A percentile compares a stretch with the other conserved stretches of the same genome.
These are phyloP conservation scores for Serripes groenlandicus DNA, from an alignment of 2,888 invertebrate species.

Conservation along the genomic window DNA sequence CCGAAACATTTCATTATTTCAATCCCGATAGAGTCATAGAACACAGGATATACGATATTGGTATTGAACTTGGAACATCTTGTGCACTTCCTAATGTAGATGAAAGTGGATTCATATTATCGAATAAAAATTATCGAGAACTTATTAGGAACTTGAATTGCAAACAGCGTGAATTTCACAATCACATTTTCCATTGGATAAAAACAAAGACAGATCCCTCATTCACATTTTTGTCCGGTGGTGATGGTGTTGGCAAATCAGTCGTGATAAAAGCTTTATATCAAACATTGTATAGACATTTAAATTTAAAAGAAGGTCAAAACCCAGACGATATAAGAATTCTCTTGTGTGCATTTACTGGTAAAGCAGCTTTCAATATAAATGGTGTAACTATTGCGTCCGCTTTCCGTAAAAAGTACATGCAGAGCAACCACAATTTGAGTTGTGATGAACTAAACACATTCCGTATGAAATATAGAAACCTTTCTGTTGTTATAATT, in stretches of 20 bases:
- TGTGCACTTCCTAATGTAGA: slow-evolving; percentile 17
- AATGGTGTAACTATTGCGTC: slow-evolving; percentile 58
- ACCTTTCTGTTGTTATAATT: slow-evolving; percentile 57
- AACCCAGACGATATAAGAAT: slow-evolving; percentile 60
- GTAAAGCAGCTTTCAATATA: slow-evolving; percentile 61
- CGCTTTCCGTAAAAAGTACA: slow-evolving; percentile 48
- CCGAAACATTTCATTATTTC: slow-evolving; percentile 60
- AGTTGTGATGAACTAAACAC: slow-evolving; percentile 54
- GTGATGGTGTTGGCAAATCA: slow-evolving; percentile 59
- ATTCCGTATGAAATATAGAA: slow-evolving; percentile 56
- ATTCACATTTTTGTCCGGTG: slow-evolving; percentile 60
- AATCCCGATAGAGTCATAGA: slow-evolving; percentile 49
- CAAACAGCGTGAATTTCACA: slow-evolving; percentile 51
- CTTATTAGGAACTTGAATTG: slow-evolving; percentile 29
- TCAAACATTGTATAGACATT: slow-evolving; percentile 52
- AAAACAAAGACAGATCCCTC: slow-evolving; percentile 56
- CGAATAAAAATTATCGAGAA: slow-evolving; percentile 40
- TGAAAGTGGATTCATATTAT: slow-evolving; percentile 24
- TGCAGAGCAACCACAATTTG: slow-evolving; percentile 47
- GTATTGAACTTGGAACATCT: slow-evolving; percentile 27
- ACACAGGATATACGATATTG: slow-evolving; percentile 59
- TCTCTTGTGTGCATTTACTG: slow-evolving; percentile 59
- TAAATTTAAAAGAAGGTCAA: slow-evolving; percentile 52
- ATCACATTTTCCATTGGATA: slow-evolving; percentile 32
- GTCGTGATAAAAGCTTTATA: slow-evolving; percentile 58